Conservation (phyloP, 2,888 invertebrate species). For the Troides aeacus region DNA sequence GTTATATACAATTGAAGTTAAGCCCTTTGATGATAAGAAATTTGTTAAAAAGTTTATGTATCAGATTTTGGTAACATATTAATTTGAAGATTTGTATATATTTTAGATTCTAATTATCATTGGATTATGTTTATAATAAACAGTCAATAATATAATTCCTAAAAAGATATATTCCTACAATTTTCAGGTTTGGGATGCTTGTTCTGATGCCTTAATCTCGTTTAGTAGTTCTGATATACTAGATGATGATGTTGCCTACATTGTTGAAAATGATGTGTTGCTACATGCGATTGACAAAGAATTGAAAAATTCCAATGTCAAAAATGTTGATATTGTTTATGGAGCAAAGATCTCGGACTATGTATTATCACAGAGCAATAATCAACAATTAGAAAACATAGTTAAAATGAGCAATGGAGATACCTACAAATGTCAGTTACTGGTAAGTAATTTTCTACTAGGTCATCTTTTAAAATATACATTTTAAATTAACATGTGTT, state of each 20-base stretch:
- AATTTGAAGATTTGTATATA: too few species aligned
- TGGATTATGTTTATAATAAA: too few species aligned
- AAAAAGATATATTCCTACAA: not conserved
- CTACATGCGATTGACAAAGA: conserved; percentile 85
- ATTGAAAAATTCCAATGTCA: conserved; percentile 63
- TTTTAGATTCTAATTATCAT: too few species aligned
- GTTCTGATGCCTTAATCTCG: conserved; percentile 92
- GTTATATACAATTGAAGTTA: too few species aligned
- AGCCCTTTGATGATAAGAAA: too few species aligned
- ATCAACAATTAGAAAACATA: conserved; percentile 48
- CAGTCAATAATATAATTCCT: not conserved
- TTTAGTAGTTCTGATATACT: conserved; percentile 87
- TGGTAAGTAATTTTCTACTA: conserved; percentile 79
- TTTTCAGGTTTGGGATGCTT: conserved; percentile 93
- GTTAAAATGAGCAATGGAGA: conserved; percentile 84
- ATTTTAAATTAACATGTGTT: too few species aligned
- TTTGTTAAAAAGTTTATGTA: too few species aligned
- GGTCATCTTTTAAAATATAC: not conserved
- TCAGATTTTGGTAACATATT: too few species aligned
- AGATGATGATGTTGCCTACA: conserved; percentile 89
- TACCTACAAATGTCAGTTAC: conserved; percentile 82
- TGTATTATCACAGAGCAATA: conserved; percentile 68
- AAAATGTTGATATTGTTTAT: conserved; percentile 84
- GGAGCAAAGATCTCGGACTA: conserved; percentile 85
- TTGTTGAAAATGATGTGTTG: conserved; percentile 96